Conservation (phyloP, 2,797 vertebrate genomes). For the Onychomys torridus region DNA sequence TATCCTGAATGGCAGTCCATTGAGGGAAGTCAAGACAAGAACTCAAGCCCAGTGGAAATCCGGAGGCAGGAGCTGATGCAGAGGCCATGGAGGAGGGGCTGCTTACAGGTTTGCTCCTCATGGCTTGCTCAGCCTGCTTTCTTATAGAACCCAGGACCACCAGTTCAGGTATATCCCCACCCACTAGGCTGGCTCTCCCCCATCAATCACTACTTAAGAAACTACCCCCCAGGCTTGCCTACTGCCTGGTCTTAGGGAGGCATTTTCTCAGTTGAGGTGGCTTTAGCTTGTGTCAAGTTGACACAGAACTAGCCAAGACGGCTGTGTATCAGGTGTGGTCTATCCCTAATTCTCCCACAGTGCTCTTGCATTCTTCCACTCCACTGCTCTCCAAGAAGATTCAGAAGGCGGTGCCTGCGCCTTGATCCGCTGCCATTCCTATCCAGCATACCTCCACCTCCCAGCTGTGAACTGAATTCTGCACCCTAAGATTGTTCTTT, state of each 20-base stretch:
- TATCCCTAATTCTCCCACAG: not conserved
- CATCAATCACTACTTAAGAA: not conserved
- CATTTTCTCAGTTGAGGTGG: not conserved
- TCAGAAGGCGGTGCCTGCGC: not conserved
- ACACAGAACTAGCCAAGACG: not conserved
- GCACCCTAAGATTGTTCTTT: not conserved
- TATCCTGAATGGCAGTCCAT: not conserved
- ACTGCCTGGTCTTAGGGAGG: not conserved
- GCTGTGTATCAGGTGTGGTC: not conserved
- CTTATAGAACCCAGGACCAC: not conserved
- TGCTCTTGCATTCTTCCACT: not conserved
- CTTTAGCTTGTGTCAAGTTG: not conserved
- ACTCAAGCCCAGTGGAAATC: not conserved
- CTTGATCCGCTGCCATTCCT: not conserved
- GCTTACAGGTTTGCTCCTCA: not conserved
- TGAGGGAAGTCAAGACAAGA: not conserved
- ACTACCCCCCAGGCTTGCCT: not conserved
- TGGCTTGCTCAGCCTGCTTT: not conserved
- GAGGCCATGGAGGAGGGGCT: not conserved
- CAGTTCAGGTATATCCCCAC: not conserved
- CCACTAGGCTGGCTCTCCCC: not conserved
- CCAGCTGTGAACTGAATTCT: not conserved
- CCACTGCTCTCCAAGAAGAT: not conserved
- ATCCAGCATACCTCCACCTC: not conserved
- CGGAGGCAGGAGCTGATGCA: not conserved